Conservation (phyloP, 2,797 vertebrate species). For the Merluccius polli region DNA sequence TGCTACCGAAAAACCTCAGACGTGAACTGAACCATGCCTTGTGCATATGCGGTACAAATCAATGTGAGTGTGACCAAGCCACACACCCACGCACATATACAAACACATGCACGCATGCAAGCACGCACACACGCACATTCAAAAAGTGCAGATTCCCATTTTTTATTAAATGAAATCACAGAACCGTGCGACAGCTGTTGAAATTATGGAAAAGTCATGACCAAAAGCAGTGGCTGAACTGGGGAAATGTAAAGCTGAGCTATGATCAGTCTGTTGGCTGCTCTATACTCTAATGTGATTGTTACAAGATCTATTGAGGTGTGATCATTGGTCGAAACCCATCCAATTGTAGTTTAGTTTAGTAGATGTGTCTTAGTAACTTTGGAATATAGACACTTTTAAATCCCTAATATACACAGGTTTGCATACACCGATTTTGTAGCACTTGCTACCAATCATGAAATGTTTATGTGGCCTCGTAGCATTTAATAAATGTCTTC, state of each 20-base stretch:
- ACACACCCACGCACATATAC: not conserved
- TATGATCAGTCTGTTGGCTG: not conserved
- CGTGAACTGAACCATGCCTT: not conserved
- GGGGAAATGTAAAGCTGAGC: not conserved
- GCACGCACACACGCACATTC: not conserved
- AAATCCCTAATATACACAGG: not conserved
- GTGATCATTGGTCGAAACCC: not conserved
- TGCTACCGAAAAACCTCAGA: not conserved
- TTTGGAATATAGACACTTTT: not conserved
- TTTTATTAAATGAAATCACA: conserved; percentile 49
- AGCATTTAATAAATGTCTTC: conserved; percentile 30
- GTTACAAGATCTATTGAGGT: not conserved
- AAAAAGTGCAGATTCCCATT: conserved; percentile 47
- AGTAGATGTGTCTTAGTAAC: not conserved
- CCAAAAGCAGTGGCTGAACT: not conserved
- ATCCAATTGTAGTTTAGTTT: not conserved
- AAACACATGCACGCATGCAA: not conserved
- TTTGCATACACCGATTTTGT: not conserved
- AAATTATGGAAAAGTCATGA: not conserved
- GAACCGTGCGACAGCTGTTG: conserved; percentile 12
- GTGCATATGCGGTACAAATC: not conserved
- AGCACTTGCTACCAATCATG: conserved; percentile 5
- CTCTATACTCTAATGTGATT: not conserved
- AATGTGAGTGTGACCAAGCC: not conserved
- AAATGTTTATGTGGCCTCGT: conserved; percentile 36